Evolutionary conservation across 2,113 vertebrate genomes (phyloP).

Genomic region (Heteronetta atricapilla): DNA sequence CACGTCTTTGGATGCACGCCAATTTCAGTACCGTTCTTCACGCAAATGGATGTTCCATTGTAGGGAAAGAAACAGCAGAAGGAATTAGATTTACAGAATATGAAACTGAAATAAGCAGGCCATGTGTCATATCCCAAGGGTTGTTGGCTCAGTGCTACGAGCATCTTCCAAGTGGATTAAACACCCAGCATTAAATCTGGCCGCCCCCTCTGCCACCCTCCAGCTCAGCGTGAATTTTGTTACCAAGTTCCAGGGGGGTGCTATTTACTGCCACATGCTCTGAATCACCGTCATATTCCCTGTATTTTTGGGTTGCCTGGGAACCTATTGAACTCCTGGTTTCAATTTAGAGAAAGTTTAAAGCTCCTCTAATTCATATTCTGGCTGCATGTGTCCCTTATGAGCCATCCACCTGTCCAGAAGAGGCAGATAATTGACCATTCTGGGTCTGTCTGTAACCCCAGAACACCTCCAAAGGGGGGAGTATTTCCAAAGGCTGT

Average conservation of each 20-base stretch:
- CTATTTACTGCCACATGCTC: not conserved
- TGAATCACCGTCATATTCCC: not conserved
- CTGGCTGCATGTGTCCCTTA: not conserved
- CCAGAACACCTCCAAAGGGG: not conserved
- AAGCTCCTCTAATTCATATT: not conserved
- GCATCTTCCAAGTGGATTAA: not conserved
- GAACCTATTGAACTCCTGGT: constrained; percentile 29
- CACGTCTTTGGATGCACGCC: not conserved
- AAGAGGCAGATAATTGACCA: constrained; percentile 4
- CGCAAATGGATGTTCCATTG: not conserved
- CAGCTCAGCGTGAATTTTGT: not conserved
- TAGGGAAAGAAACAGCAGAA: not conserved
- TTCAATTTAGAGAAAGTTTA: constrained; percentile 25
- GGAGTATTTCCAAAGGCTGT: not conserved
- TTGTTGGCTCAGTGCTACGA: not conserved
- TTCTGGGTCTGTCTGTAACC: not conserved
- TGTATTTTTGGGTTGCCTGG: not conserved
- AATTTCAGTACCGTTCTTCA: not conserved
- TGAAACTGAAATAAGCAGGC: constrained; percentile 1
- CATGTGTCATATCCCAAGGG: not conserved
- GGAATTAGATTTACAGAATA: not conserved
- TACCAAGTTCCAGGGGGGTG: not conserved
- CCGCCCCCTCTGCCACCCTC: not conserved
- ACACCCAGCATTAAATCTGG: not conserved
- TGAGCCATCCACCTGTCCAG: not conserved